Evolutionary conservation across 2,113 vertebrate species (phyloP).

Genomic region (Zosterops lateralis): DNA sequence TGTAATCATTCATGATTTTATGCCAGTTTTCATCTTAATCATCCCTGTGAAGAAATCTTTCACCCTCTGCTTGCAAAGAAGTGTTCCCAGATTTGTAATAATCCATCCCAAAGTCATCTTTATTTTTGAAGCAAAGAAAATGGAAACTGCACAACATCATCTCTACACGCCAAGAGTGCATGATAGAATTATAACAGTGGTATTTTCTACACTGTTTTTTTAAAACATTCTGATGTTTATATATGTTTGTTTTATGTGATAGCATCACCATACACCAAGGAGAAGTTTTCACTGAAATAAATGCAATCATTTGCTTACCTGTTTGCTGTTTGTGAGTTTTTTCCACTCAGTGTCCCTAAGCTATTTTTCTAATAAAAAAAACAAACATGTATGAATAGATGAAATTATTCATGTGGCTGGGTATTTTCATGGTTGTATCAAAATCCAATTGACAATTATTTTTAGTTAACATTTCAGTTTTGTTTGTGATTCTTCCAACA

Average conservation of each 20-base stretch:
- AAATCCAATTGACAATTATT: neutral
- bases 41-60: neutral
- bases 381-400: neutral
- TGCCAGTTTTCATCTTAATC: neutral
- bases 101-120: neutral
- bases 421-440: neutral
- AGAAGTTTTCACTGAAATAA: neutral
- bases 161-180: fast-evolving
- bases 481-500: neutral
- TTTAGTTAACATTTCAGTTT: neutral
- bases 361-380: neutral
- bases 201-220: neutral
- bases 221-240: neutral
- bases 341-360: neutral
- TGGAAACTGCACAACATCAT: neutral
- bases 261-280: neutral
- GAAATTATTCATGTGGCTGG: neutral
- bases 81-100: neutral
- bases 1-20: neutral
- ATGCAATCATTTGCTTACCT: neutral
- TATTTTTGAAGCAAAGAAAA: neutral
- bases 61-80: neutral
- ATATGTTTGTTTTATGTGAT: neutral
- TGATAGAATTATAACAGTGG: neutral
- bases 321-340: neutral